Base-by-base conservation (phyloP, 2,113 vertebrate genomes). In the Pteruthius melanotis region DNA sequence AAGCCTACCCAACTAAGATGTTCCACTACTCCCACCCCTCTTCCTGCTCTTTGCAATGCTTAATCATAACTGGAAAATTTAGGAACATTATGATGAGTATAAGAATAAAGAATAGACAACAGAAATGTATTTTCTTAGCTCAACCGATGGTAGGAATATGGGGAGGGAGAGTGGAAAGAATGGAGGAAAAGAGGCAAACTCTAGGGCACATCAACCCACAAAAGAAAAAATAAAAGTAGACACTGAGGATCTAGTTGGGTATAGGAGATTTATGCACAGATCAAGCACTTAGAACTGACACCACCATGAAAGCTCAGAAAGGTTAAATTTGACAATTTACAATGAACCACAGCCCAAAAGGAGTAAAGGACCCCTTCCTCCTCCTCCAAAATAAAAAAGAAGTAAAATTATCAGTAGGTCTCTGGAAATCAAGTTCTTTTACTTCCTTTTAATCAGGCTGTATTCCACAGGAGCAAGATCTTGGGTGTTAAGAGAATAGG, bases 1-100 rank as follows among this genome's bases (percentile, higher is more conserved):
- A 93, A 95, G 70, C 54, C 64, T 92, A 90, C 52, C 31, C 68
- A 94, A 1, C 83, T 93, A 94, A 89, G 90, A 86, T 45, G 39
- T 89, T 96, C 80, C 83, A 70, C 76, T 89, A 35, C 30, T 90
- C 37, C 65, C 88, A 85, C 64, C 70, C 83, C 63, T 87, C 42
- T 52, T 90, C 35, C 90, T 90, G 76, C 44, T 81, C 86, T 94
- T 90, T 89, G 83, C 71, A 95, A 59, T 47, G 50, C 52, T 94
- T 92, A 94, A 81, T 95, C 56, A 37, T 74, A 90, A 59, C 60
- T 81, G 52, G 64, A 94, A 83, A 81, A 6, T 39, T 77, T 83
- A 70, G 4, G 35, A 93, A 80, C 35, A n/a, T 89, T 66, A 92
- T 63, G 7, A 54, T 31, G 47, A 84, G 49, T n/a, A 31, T 37